Evolutionary conservation across 2,888 invertebrate genomes (phyloP).

Genomic region (Epirrhoe tristata): DNA sequence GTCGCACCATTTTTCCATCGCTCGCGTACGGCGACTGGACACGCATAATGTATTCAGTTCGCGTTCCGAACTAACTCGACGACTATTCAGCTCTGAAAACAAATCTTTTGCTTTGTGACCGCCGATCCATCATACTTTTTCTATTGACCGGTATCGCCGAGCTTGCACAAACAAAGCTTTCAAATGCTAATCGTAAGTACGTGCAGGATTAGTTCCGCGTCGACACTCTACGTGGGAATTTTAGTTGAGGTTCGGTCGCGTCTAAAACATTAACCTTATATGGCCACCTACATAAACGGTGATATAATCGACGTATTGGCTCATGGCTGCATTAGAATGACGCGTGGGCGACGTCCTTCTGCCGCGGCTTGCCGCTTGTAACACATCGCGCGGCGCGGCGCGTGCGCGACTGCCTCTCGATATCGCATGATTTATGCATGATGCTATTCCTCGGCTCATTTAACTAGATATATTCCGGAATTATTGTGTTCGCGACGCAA

Average conservation of each 20-base stretch:
- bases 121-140: conserved; percentile 81
- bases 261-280: conserved; percentile 83
- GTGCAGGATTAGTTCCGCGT: conserved; percentile 80
- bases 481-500: conserved; percentile 71
- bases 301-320: conserved; percentile 78
- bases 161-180: conserved; percentile 83
- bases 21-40: conserved; percentile 57
- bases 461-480: conserved; percentile 79
- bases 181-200: conserved; percentile 81
- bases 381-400: conserved; percentile 64
- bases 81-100: conserved; percentile 81
- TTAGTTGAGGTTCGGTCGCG: conserved; percentile 43
- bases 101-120: conserved; percentile 76
- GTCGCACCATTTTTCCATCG: conserved; percentile 58
- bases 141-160: conserved; percentile 76
- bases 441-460: conserved; percentile 72
- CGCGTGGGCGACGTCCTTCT: conserved; percentile 80
- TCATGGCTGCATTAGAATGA: conserved; percentile 64
- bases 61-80: conserved; percentile 74
- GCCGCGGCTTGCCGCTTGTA: conserved; percentile 58
- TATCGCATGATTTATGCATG: conserved; percentile 78
- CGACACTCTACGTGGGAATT: conserved; percentile 71
- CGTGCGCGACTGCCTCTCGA: conserved; percentile 66
- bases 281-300: conserved; percentile 82
- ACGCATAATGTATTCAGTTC: conserved; percentile 76